Base-by-base conservation (phyloP, 2,888 invertebrate species). In the Melinopterus prodromus region DNA sequence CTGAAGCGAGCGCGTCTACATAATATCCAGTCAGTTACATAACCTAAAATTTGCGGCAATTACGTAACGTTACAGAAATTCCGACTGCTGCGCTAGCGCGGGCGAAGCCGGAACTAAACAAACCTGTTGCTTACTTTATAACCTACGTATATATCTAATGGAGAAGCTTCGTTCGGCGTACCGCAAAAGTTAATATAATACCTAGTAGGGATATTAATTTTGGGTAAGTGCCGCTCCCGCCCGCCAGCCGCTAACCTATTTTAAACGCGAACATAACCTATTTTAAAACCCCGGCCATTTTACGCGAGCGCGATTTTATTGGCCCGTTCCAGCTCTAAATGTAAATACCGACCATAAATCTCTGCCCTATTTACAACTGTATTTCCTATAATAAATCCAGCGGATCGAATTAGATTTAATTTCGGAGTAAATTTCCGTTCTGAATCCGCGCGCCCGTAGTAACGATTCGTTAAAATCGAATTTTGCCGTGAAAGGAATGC, bases 21-120 rank as follows among this genome's bases (percentile, higher is more conserved):
- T 53, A 53, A 53, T 53, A 53, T 53, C 53, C 53, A 53, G 53
- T 53, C 53, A 53, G 53, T 53, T 53, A 53, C 53, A 53, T 53
- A 53, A 53, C 53, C 53, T 53, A 53, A 53, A 53, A 53, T 53
- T 53, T 53, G 53, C 12, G 53, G 53, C 53, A 12, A 53, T 53
- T 53, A 53, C 53, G 53, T 53, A 53, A 53, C 53, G 2, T 53
- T 53, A 12, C 53, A 9, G 53, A 53, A 53, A 53, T 53, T 53
- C 9, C 9, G 7, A 53, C 9, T 2, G 53, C 9, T 3, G 53
- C 53, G 53, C 53, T 12, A 2, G 53, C 53, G 53, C 1, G 53
- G 2, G 53, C 12, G 5, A 7, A 53, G 12, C 5, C 53, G 53
- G 53, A 53, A 53, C 53, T 53, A 53, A 53, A 53, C 53, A 53